Conservation (phyloP, 2,888 invertebrate genomes). For the Opisthograptis luteolata region DNA sequence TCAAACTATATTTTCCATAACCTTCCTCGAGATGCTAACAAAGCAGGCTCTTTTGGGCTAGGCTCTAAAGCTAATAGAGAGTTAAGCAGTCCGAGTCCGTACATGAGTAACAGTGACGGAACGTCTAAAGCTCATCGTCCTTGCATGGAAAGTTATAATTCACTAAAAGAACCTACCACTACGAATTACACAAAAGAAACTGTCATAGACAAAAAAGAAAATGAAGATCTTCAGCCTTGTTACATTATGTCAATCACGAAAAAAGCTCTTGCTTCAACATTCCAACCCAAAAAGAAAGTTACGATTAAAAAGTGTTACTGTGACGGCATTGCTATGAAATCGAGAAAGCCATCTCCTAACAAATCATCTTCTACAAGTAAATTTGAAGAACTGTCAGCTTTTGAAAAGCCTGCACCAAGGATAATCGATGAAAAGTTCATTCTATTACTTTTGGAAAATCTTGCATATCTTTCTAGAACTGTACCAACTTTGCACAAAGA, state of each 20-base stretch:
- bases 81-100: constrained; percentile 48
- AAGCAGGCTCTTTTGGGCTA: constrained; percentile 15
- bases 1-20: constrained; percentile 42
- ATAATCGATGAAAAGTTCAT: constrained; percentile 69
- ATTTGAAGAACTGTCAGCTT: constrained; percentile 44
- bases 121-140: constrained; percentile 53
- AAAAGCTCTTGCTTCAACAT: constrained; percentile 35
- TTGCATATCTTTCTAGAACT: constrained; percentile 60
- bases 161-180: constrained; percentile 30
- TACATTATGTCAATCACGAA: constrained; percentile 60
- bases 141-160: constrained; percentile 47
- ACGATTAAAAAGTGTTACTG: constrained; percentile 1
- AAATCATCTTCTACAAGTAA: constrained; percentile 21
- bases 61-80: constrained; percentile 32
- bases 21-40: constrained; percentile 7
- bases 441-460: constrained; percentile 63
- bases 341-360: constrained; percentile 23
- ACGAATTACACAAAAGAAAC: constrained; percentile 24
- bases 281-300: constrained; percentile 46
- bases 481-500: constrained; percentile 61
- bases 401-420: constrained; percentile 52
- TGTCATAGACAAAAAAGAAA: constrained; percentile 30
- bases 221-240: constrained; percentile 54
- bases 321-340: constrained; percentile 29
- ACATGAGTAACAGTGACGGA: constrained; percentile 53